Evolutionary conservation across 2,797 vertebrate genomes (phyloP).

Genomic region (Notolabrus celidotus): DNA sequence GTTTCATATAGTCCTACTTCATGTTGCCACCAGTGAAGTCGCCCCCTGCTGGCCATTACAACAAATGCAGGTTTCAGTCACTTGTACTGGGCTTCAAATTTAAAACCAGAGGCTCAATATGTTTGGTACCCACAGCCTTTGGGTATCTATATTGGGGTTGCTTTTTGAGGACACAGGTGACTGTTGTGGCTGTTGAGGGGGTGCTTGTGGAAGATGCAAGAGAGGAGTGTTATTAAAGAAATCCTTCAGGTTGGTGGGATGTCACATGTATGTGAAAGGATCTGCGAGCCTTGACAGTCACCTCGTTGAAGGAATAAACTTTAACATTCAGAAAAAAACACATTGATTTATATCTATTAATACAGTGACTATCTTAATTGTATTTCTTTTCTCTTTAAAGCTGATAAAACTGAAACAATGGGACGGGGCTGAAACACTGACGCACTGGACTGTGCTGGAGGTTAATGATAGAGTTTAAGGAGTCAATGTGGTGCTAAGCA

Average conservation of each 20-base stretch:
- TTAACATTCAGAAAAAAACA: background rate
- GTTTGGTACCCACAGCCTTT: background rate
- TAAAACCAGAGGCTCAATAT: too few relatives aligned
- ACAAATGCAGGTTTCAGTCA: background rate
- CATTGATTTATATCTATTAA: slow-evolving; percentile 14
- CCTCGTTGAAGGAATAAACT: background rate
- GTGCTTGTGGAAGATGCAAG: background rate
- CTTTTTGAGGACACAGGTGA: slow-evolving; percentile 28
- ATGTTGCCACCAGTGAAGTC: too few relatives aligned
- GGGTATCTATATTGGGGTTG: too few relatives aligned
- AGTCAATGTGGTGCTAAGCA: slow-evolving; percentile 30
- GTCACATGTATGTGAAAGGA: slow-evolving; percentile 15
- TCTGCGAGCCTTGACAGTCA: background rate
- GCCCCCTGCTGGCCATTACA: too few relatives aligned
- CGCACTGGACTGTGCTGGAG: slow-evolving; percentile 3
- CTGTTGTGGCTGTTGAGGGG: slow-evolving; percentile 35
- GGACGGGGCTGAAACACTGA: background rate
- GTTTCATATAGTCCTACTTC: too few relatives aligned
- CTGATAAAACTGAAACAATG: background rate
- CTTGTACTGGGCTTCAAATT: background rate
- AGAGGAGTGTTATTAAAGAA: slow-evolving; percentile 50
- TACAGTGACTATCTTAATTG: background rate
- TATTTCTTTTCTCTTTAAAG: background rate
- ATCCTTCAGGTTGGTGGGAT: slow-evolving; percentile 18
- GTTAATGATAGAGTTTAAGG: slow-evolving; percentile 52